Evolutionary conservation across 2,113 vertebrate genomes (phyloP).

Genomic region (Sialia sialis): DNA sequence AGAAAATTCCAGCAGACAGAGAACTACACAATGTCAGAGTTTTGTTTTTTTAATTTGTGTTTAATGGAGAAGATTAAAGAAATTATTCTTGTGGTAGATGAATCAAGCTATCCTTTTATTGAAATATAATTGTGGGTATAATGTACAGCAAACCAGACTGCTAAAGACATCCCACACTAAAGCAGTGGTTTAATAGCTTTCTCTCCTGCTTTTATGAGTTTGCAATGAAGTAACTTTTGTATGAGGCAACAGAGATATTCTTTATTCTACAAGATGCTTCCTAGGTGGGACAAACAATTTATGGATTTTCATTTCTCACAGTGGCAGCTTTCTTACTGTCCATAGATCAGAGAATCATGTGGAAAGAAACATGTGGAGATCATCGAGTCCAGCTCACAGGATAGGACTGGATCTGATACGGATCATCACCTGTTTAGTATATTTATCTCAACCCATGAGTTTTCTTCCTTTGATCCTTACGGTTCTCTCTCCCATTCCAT

Average conservation of each 20-base stretch:
- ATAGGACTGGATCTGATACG: not conserved
- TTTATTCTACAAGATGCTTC: not conserved
- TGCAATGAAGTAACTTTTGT: not conserved
- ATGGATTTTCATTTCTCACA: not conserved
- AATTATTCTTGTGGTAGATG: not conserved
- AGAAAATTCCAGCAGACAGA: not conserved
- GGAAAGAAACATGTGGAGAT: not conserved
- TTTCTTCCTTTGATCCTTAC: not conserved
- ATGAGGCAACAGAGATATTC: not conserved
- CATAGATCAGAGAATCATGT: not conserved
- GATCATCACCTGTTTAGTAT: not conserved
- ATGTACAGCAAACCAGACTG: not conserved
- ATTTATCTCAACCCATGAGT: not conserved
- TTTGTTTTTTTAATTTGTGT: not conserved
- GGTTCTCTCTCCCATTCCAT: not conserved
- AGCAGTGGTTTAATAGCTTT: not conserved
- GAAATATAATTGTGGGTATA: not conserved
- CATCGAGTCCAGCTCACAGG: not conserved
- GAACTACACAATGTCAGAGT: not conserved
- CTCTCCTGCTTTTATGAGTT: not conserved
- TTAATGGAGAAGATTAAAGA: conserved; percentile 2
- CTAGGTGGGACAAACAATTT: not conserved
- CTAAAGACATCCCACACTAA: not conserved
- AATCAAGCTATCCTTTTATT: conserved; percentile 13
- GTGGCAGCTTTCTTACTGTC: not conserved